phyloP scores from a whole-genome alignment of 2,888 invertebrate species.

The Himalopsyche japonica region DNA sequence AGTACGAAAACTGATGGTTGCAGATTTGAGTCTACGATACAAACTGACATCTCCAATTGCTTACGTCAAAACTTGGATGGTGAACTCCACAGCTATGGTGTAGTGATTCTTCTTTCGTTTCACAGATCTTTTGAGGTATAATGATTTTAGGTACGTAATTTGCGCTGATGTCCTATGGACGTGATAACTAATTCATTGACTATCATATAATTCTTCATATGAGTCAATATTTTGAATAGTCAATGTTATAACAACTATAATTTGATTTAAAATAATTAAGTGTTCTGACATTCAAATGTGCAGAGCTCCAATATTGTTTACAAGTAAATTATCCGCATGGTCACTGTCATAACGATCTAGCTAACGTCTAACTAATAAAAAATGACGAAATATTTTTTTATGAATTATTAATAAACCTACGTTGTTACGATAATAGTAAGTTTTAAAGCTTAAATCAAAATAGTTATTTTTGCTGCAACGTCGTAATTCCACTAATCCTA shows the following conservation, averaged over 20 bases:
- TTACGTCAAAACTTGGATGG: neutral
- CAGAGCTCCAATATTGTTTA: too few species aligned
- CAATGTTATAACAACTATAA: neutral
- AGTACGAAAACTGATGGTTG: neutral
- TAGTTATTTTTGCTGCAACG: too few species aligned
- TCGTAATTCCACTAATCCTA: too few species aligned
- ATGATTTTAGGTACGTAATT: slow-evolving; percentile 15
- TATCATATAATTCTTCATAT: neutral
- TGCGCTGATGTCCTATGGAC: neutral
- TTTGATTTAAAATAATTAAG: neutral
- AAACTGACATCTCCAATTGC: slow-evolving; percentile 7
- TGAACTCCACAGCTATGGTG: slow-evolving; percentile 2
- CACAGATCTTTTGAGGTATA: neutral
- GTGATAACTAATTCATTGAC: neutral
- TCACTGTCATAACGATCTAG: too few species aligned
- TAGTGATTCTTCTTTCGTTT: neutral
- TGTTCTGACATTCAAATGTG: neutral
- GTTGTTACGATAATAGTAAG: too few species aligned
- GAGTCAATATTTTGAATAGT: too few species aligned
- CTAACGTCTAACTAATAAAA: too few species aligned
- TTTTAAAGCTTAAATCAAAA: too few species aligned
- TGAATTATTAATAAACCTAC: too few species aligned
- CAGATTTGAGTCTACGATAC: neutral
- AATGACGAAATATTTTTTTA: too few species aligned
- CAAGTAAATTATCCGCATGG: too few species aligned